Evolutionary conservation across 2,888 invertebrate species (phyloP), one percentile per base, ranked within the genome.

Genomic region (Nemoura dubitans): DNA sequence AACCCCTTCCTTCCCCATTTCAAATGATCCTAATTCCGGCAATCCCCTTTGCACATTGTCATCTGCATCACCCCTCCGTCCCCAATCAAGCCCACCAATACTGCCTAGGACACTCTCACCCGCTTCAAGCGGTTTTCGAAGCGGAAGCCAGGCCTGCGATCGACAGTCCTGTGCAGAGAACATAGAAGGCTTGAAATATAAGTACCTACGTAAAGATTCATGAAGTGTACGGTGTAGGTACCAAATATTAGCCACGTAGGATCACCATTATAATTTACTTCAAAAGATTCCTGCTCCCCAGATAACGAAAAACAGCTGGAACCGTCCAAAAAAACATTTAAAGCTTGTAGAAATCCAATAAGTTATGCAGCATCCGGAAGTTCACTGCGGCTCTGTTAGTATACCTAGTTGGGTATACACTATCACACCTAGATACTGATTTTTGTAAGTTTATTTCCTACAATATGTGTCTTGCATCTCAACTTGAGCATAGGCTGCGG

Each of bases 401-500:
- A 7, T 59, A 59, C 14, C 59, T 21, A 59, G 59, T 59, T 21
- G 2, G 21, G 59, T 21, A 59, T 59, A 21, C 2, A 59, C 14
- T 59, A 21, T 59, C 59, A 21, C 21, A 59, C 14, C 14, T 59
- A n/a, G n/a, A n/a, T n/a, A n/a, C n/a, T 59, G 14, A 59, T 7
- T 59, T 59, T 14, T 21, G 21, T 59, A 59, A 59, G 14, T 59
- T 59, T 14, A 21, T 59, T 59, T 7, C 59, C 36, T 36, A 59
- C 36, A 36, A 36, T n/a, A n/a, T n/a, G 36, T 59, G 59, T 59
- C 59, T 59, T 59, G 59, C 59, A 59, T 59, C 59, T 59, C 59
- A 59, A 1, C 59, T 59, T 21, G 59, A 59, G 59, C 59, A 59
- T 59, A 36, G 21, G 21, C 59, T 21, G 10, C 14, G 14, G 59